Evolutionary conservation across 1,140 invertebrate genomes (phyloP), one percentile per base, ranked within the genome.

Genomic region (Drosophila gunungcola): DNA sequence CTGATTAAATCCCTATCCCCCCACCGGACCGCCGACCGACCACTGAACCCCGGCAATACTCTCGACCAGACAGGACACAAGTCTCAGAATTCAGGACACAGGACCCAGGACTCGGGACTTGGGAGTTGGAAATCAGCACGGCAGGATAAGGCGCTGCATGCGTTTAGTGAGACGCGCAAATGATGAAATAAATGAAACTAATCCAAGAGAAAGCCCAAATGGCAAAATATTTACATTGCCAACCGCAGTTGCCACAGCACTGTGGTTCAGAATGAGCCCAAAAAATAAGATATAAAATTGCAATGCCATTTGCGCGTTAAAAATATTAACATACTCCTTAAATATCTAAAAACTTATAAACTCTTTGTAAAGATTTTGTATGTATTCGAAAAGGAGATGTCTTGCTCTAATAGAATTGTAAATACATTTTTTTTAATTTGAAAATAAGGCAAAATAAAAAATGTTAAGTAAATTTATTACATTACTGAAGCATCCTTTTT

Each of bases 151-250:
- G 29, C 36, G 55, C 61, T 72, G 80, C 56, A 89, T 89, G 80
- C 76, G 80, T 88, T 88, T 88, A 79, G 83, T 88, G 80, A 77
- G 79, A 65, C 60, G 83, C 75, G 75, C 79, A 88, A 88, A 88
- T 88, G 83, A 83, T 84, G 84, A 89, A 89, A 89, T 89, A 89
- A 89, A 89, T 79, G 84, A 89, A 88, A 88, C 84, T 88, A 88
- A 88, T 88, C 84, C 84, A 72, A 89, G 86, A 89, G 80, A 89
- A 89, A 84, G 85, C 80, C 85, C 77, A 72, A 89, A 78, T 90
- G 68, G 77, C 85, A 84, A 89, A 88, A 89, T 89, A 90, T 89
- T 89, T 90, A 89, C 85, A 89, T 88, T 89, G 80, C 52, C 84
- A 80, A 58, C 57, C 57, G 55, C 79, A 68, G 13, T 67, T n/a